Evolutionary conservation across 2,888 invertebrate species (phyloP).

Genomic region (Scelioninae gen. 2): DNA sequence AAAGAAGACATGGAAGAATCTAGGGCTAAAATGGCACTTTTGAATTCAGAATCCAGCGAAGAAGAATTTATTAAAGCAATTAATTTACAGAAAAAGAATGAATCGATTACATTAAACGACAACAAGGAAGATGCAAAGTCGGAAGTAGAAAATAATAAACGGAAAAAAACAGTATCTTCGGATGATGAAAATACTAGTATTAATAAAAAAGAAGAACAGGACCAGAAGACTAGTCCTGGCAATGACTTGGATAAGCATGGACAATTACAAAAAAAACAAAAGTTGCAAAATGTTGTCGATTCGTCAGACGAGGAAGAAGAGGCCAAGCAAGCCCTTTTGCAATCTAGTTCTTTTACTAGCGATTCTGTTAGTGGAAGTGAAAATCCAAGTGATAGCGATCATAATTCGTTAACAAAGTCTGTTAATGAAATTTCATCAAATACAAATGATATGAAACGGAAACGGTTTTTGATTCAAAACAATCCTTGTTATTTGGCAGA

Average conservation of each 20-base stretch:
- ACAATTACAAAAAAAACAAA: not conserved
- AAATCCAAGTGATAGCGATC: not conserved
- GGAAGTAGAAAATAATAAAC: too few species aligned
- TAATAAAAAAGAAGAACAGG: too few species aligned
- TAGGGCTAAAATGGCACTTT: constrained; percentile 50
- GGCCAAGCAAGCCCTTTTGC: constrained; percentile 2
- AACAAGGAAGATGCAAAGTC: too few species aligned
- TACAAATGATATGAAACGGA: constrained; percentile 41
- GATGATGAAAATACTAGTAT: too few species aligned
- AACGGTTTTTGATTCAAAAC: constrained; percentile 58
- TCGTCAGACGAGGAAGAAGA: constrained; percentile 14
- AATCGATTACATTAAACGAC: too few species aligned
- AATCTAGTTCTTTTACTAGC: constrained; percentile 7
- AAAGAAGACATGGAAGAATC: constrained; percentile 25
- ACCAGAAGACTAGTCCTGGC: not conserved
- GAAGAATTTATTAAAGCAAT: too few species aligned
- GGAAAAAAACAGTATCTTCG: too few species aligned
- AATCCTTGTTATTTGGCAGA: constrained; percentile 63
- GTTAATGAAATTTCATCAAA: not conserved
- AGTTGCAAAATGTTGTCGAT: constrained; percentile 27
- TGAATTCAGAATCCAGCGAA: constrained; percentile 61
- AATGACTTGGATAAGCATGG: not conserved
- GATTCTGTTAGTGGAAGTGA: not conserved
- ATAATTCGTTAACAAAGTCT: not conserved
- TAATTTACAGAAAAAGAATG: too few species aligned